A percentile compares a stretch with the other conserved stretches of the same genome.
These are phyloP conservation scores for Trissoscelio sp. DNA, from an alignment of 2,888 invertebrate species.

Conservation along the genomic window DNA sequence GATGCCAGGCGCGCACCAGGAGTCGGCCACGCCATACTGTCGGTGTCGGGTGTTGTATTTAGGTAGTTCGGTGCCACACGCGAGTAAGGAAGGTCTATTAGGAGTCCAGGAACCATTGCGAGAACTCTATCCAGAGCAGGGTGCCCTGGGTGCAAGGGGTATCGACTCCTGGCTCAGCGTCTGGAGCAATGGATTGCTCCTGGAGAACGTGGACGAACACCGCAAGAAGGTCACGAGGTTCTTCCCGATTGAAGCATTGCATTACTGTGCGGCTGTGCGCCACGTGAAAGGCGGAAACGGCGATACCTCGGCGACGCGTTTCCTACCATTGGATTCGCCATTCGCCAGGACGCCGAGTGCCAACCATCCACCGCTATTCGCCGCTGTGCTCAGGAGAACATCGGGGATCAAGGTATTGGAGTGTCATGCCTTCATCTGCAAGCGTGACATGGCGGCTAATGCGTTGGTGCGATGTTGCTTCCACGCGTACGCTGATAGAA, in stretches of 20 bases:
- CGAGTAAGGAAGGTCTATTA: conserved; percentile 98
- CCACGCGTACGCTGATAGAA: conserved; percentile 98
- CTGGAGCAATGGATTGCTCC: conserved; percentile 96
- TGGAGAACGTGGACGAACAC: conserved; percentile 98
- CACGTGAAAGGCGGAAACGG: conserved; percentile 86
- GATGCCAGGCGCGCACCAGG: conserved; percentile 84
- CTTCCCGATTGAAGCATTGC: conserved; percentile 97
- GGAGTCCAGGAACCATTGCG: conserved; percentile 98
- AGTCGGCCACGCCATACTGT: conserved; percentile 96
- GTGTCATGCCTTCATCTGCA: conserved; percentile 99
- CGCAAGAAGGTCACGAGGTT: conserved; percentile 97
- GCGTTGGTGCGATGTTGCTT: conserved; percentile 98
- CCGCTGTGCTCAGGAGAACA: conserved; percentile 97
- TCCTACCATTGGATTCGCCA: conserved; percentile 97
- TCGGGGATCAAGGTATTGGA: conserved; percentile 99
- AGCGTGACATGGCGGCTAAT: conserved; percentile 98
- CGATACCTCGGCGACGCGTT: conserved; percentile 90
- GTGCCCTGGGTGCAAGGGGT: conserved; percentile 93
- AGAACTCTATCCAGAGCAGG: conserved; percentile 97
- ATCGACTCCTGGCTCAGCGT: conserved; percentile 98
- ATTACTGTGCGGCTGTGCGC: conserved; percentile 97
- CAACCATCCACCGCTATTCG: conserved; percentile 97
- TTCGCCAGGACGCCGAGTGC: conserved; percentile 96
- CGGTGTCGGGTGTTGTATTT: conserved; percentile 98
- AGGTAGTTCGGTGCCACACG: conserved; percentile 97